These are phyloP conservation scores for Drosophila albomicans DNA, from an alignment of 1,140 invertebrate species.

Conservation along the genomic window DNA sequence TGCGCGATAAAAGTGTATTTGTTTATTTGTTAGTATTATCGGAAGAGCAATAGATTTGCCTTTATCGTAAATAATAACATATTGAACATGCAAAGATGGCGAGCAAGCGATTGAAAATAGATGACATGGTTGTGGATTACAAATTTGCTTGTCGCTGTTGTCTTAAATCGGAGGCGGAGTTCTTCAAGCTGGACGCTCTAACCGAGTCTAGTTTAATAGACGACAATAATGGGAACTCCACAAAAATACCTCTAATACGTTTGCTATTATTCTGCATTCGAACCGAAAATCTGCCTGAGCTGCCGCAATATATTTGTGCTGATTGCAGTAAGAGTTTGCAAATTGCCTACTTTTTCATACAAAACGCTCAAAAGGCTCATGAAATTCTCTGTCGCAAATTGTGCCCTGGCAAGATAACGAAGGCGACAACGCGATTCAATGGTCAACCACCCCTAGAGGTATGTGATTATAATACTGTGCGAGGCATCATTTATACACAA, in stretches of 20 bases:
- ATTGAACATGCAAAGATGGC: conserved; percentile 52
- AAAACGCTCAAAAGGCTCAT: conserved; percentile 70
- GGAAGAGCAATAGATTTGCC: conserved; percentile 11
- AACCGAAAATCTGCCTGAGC: conserved; percentile 58
- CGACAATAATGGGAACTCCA: conserved; percentile 15
- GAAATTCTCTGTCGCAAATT: conserved; percentile 71
- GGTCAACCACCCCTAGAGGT: conserved; percentile 50
- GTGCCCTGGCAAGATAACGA: conserved; percentile 29
- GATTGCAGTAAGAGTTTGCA: conserved; percentile 74
- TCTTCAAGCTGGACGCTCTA: conserved; percentile 67
- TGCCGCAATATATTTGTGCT: conserved; percentile 68
- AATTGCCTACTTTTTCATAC: conserved; percentile 71
- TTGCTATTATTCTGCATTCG: conserved; percentile 72
- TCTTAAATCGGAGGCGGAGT: conserved; percentile 67
- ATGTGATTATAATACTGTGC: background rate
- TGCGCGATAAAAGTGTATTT: conserved; percentile 25
- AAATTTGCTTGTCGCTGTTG: conserved; percentile 77
- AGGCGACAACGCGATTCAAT: conserved; percentile 32
- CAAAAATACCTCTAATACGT: conserved; percentile 56
- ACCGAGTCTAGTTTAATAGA: conserved; percentile 32
- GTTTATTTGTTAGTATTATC: conserved; percentile 22
- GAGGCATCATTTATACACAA: background rate
- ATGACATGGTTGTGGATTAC: conserved; percentile 51
- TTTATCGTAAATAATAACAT: background rate
- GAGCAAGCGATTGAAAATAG: conserved; percentile 43